Evolutionary conservation across 2,797 vertebrate species (phyloP).

Genomic region (Gallinago solitaria): DNA sequence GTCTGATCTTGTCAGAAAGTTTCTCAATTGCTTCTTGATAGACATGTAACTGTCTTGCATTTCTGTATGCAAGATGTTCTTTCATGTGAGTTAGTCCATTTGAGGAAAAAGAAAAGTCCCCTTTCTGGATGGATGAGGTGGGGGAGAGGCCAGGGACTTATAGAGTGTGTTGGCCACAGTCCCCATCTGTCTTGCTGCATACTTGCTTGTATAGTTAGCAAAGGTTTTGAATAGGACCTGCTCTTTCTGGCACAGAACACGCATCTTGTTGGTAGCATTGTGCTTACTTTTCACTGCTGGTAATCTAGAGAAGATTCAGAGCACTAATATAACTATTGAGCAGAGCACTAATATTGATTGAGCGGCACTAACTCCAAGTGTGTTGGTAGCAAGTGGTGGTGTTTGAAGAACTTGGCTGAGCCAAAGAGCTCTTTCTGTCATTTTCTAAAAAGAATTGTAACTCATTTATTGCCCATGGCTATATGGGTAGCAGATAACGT

Average conservation of each 20-base stretch:
- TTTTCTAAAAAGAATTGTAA: background rate
- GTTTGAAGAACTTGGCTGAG: background rate
- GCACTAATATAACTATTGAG: background rate
- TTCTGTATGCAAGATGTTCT: background rate
- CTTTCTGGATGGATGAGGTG: background rate
- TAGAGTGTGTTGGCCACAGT: fast-evolving
- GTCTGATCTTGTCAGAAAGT: background rate
- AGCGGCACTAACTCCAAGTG: background rate
- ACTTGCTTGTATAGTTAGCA: background rate
- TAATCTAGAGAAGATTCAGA: background rate
- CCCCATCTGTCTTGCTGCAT: background rate
- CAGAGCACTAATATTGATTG: background rate
- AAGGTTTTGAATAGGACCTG: background rate
- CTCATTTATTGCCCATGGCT: background rate
- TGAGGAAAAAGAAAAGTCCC: background rate
- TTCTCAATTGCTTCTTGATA: background rate
- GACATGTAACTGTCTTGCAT: background rate
- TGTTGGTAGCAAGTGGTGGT: background rate
- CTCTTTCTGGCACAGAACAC: background rate
- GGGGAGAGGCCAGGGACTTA: background rate
- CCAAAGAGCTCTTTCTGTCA: background rate
- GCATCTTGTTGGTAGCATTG: background rate
- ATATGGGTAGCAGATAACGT: background rate
- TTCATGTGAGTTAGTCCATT: background rate
- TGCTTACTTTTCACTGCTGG: background rate